These are phyloP conservation scores for Piprites chloris DNA, from an alignment of 2,113 vertebrate genomes.

Conservation along the genomic window DNA sequence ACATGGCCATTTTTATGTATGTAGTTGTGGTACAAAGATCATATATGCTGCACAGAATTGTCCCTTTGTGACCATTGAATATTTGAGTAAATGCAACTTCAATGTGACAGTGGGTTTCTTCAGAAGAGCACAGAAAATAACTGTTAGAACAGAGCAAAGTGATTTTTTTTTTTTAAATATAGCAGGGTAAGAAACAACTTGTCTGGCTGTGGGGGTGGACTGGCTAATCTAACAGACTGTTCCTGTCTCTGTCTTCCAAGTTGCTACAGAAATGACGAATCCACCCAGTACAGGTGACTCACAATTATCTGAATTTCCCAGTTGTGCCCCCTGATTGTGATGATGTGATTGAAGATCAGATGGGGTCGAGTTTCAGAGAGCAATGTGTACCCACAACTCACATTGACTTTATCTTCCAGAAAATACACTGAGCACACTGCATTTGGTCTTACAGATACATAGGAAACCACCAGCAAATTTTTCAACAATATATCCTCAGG, in stretches of 20 bases:
- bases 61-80: not conserved
- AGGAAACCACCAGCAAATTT: not conserved
- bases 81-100: not conserved
- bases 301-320: not conserved
- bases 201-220: not conserved
- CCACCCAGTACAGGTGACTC: not conserved
- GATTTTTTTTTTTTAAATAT: not conserved
- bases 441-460: not conserved
- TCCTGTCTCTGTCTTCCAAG: not conserved
- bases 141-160: not conserved
- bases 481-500: not conserved
- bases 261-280: not conserved
- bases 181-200: not conserved
- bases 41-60: not conserved
- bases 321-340: fast-evolving
- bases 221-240: not conserved
- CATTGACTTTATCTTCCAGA: not conserved
- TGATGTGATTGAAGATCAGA: not conserved
- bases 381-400: not conserved
- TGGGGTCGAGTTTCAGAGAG: not conserved
- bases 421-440: not conserved
- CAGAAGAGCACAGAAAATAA: not conserved
- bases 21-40: not conserved
- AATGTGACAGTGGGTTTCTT: not conserved
- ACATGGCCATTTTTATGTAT: not conserved